phyloP scores from a whole-genome alignment of 2,888 invertebrate genomes.

The Diarsia mendica region DNA sequence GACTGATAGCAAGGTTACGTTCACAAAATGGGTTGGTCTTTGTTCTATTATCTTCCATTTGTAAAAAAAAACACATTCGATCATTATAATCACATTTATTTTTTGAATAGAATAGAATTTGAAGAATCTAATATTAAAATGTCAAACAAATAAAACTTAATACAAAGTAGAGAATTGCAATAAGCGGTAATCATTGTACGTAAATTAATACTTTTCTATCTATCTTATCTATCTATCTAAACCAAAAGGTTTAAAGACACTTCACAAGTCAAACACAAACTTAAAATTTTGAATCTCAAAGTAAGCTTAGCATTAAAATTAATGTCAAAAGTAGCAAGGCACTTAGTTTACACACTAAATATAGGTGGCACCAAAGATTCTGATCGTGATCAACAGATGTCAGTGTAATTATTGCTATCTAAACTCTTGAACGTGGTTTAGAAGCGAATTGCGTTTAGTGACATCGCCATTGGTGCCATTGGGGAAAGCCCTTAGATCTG shows the following conservation, averaged over 20 bases:
- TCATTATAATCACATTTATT: background rate
- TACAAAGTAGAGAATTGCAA: background rate
- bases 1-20: background rate
- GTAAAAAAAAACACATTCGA: background rate
- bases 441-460: background rate
- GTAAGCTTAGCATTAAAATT: background rate
- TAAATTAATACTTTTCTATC: constrained; percentile 5
- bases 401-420: background rate
- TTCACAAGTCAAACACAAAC: background rate
- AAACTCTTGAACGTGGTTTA: background rate
- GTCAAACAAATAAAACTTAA: background rate
- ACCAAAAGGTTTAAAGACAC: background rate
- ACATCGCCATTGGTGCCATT: background rate
- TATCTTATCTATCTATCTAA: no score
- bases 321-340: background rate
- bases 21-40: background rate
- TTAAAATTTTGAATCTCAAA: background rate
- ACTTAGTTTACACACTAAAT: background rate
- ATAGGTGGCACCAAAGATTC: background rate
- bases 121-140: background rate
- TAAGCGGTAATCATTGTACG: background rate
- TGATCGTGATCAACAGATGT: background rate
- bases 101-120: no score
- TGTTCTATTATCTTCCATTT: background rate
- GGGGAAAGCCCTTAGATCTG: background rate